These are phyloP conservation scores for Platichthys flesus DNA, from an alignment of 2,113 vertebrate genomes.

Conservation along the genomic window DNA sequence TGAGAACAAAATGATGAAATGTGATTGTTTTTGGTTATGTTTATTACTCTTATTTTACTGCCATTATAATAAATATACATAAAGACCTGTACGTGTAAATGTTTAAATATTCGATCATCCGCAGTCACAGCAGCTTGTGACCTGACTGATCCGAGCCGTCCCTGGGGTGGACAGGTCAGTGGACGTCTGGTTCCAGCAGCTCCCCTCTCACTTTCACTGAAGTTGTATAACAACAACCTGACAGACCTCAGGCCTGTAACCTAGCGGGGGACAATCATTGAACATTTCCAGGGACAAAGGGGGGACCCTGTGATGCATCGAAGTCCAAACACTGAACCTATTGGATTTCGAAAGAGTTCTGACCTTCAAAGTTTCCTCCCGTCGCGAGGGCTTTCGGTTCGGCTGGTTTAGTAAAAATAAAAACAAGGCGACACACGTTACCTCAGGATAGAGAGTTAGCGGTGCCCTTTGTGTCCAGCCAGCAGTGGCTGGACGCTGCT, in stretches of 20 bases:
- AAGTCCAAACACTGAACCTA: conserved; percentile 24
- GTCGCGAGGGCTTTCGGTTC: conserved; percentile 31
- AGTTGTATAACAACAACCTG: not conserved
- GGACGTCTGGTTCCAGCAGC: too few species aligned
- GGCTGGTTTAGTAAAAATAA: conserved; percentile 15
- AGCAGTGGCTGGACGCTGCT: conserved; percentile 36
- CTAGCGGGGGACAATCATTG: conserved; percentile 47
- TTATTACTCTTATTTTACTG: too few species aligned
- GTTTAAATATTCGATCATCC: not conserved
- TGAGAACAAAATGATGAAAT: not conserved
- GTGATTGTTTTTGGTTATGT: not conserved
- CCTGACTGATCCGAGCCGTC: not conserved
- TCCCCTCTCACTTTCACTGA: not conserved
- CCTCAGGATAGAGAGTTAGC: conserved; percentile 25
- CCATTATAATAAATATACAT: too few species aligned
- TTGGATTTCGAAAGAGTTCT: conserved; percentile 58
- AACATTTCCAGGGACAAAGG: conserved; percentile 60
- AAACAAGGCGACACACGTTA: conserved; percentile 41
- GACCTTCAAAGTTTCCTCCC: conserved; percentile 70
- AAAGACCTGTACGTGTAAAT: too few species aligned
- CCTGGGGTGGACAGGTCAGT: too few species aligned
- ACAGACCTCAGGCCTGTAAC: not conserved
- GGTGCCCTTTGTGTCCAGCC: conserved; percentile 51
- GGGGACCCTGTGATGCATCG: conserved; percentile 9
- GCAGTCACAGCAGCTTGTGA: not conserved